Percentiles rank a stretch among this genome's conserved stretches.
These are phyloP conservation scores for Meloidogyne exigua DNA, from an alignment of 1,140 invertebrate species.

Conservation along the genomic window DNA sequence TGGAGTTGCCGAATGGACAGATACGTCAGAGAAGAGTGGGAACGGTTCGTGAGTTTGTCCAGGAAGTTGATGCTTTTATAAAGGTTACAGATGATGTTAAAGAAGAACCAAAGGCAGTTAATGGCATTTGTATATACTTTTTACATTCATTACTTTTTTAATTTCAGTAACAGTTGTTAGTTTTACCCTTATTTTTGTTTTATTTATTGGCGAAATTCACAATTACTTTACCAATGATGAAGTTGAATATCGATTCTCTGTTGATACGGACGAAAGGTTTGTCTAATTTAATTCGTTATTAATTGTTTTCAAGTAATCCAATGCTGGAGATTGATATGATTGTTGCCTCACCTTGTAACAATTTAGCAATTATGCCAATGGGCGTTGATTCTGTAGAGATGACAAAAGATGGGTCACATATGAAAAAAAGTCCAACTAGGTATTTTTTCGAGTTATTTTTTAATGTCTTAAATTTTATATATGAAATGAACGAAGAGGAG, in stretches of 20 bases:
- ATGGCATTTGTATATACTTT: slow-evolving; percentile 41
- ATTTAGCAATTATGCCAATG: slow-evolving; percentile 40
- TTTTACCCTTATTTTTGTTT: slow-evolving; percentile 37
- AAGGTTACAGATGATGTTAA: slow-evolving; percentile 51
- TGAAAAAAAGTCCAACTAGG: slow-evolving; percentile 29
- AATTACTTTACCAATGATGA: slow-evolving; percentile 39
- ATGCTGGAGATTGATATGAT: slow-evolving; percentile 43
- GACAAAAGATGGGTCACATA: slow-evolving; percentile 5
- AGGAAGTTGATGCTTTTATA: slow-evolving; percentile 46
- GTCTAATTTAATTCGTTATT: no score
- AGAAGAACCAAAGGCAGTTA: slow-evolving; percentile 45
- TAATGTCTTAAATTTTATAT: slow-evolving; percentile 31
- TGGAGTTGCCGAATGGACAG: slow-evolving; percentile 20
- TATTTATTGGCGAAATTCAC: slow-evolving; percentile 38
- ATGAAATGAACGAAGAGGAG: slow-evolving; percentile 58
- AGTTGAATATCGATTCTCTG: slow-evolving; percentile 47
- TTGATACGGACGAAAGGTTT: slow-evolving; percentile 46
- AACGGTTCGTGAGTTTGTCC: slow-evolving; percentile 39
- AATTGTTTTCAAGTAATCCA: slow-evolving; percentile 26
- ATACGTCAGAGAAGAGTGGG: slow-evolving; percentile 34
- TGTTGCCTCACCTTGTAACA: slow-evolving; percentile 45
- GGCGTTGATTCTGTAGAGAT: slow-evolving; percentile 24
- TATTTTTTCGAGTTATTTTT: neutral
- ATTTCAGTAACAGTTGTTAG: slow-evolving; percentile 44
- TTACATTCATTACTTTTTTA: neutral